phyloP scores from a whole-genome alignment of 2,113 vertebrate genomes.

The Taxidea taxus region DNA sequence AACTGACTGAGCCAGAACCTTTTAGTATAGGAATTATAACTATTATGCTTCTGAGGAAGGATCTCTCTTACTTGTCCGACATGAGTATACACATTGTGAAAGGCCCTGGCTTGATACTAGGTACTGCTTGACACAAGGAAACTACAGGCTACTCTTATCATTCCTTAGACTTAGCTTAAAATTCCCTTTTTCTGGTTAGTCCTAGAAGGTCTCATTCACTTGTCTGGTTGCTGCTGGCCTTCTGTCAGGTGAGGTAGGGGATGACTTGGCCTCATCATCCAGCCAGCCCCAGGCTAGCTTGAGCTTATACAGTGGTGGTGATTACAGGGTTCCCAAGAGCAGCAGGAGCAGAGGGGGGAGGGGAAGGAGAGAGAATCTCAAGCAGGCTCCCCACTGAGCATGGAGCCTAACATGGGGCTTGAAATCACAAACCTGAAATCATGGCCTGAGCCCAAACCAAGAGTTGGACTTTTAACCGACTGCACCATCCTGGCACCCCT shows the following conservation, averaged over 20 bases:
- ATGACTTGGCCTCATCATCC: not conserved
- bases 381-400: no score
- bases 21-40: not conserved
- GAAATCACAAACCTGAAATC: no score
- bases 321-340: not conserved
- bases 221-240: not conserved
- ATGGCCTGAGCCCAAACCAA: no score
- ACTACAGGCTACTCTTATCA: not conserved
- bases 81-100: not conserved
- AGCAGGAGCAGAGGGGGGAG: not conserved
- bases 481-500: not conserved
- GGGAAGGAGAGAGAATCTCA: no score
- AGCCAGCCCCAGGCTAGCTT: not conserved
- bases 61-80: not conserved
- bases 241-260: not conserved
- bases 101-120: not conserved
- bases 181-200: not conserved
- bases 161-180: not conserved
- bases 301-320: not conserved
- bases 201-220: not conserved
- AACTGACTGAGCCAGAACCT: not conserved
- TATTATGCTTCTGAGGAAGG: not conserved
- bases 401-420: no score
- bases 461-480: no score
- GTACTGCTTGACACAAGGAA: not conserved